Evolutionary conservation across 2,113 vertebrate species (phyloP).

Genomic region (Cyphomyrus discorhynchus): DNA sequence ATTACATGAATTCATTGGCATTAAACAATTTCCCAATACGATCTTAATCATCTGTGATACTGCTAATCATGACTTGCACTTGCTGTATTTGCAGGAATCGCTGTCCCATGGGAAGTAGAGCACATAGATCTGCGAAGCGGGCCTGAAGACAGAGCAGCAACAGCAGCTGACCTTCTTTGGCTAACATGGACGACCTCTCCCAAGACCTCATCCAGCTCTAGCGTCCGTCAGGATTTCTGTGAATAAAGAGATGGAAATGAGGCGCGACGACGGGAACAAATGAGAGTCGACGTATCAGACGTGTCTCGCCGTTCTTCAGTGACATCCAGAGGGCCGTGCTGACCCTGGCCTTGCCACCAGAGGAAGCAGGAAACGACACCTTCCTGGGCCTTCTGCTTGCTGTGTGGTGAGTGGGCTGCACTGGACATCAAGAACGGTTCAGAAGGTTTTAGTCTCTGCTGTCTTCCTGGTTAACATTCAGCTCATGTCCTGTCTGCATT

Average conservation of each 20-base stretch:
- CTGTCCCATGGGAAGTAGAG: background rate
- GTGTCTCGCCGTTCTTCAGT: slow-evolving; percentile 47
- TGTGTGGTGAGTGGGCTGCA: slow-evolving; percentile 43
- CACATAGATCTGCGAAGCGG: background rate
- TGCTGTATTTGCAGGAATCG: background rate
- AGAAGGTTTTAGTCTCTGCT: background rate
- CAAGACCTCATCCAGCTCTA: slow-evolving; percentile 27
- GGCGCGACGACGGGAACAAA: slow-evolving; percentile 48
- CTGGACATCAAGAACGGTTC: no score
- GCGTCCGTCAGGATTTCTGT: slow-evolving; percentile 49
- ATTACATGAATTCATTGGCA: background rate
- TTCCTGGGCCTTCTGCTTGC: slow-evolving; percentile 33
- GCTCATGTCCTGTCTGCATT: background rate
- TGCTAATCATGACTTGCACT: background rate
- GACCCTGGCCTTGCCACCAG: slow-evolving; percentile 38
- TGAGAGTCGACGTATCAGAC: slow-evolving; percentile 52
- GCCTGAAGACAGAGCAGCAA: background rate
- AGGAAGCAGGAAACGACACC: slow-evolving; percentile 38
- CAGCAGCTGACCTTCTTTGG: background rate
- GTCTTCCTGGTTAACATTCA: background rate
- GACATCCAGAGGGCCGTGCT: slow-evolving; percentile 50
- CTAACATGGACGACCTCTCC: slow-evolving; percentile 35
- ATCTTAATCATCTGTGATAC: background rate
- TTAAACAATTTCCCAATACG: background rate
- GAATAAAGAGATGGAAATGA: slow-evolving; percentile 58